phyloP scores from a whole-genome alignment of 2,888 invertebrate species.

The Halictus quadricinctus region DNA sequence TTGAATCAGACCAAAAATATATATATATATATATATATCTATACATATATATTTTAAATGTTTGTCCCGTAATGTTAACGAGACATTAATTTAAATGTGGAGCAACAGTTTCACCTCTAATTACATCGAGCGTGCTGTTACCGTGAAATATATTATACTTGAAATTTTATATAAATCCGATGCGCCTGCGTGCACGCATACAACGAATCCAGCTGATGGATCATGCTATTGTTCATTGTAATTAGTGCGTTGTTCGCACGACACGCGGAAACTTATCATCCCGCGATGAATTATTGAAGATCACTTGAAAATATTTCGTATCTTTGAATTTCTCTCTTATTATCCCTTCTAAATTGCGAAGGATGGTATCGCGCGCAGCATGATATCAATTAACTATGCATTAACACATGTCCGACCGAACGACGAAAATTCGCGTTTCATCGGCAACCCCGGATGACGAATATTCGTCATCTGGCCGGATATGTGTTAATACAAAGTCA shows the following conservation, averaged over 20 bases:
- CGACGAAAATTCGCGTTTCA: background rate
- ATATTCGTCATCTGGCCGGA: background rate
- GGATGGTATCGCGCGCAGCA: background rate
- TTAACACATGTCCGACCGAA: background rate
- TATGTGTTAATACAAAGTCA: background rate
- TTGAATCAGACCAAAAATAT: background rate
- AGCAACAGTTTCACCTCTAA: slow-evolving; percentile 13
- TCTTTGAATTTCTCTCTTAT: background rate
- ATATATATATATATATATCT: background rate
- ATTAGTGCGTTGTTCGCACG: background rate
- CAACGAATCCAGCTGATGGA: background rate
- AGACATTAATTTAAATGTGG: background rate
- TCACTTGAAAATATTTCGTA: background rate
- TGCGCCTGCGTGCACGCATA: background rate
- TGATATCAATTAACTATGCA: background rate
- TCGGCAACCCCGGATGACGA: background rate
- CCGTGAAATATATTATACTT: slow-evolving; percentile 5
- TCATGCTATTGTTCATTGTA: background rate
- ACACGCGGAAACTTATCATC: background rate
- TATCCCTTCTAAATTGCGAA: background rate
- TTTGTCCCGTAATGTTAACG: background rate
- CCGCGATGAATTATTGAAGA: background rate
- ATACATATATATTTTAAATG: slow-evolving; percentile 5
- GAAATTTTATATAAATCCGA: background rate
- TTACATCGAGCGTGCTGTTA: slow-evolving; percentile 9